These are phyloP conservation scores for Eudemis profundana DNA, from an alignment of 2,888 invertebrate species.

Conservation along the genomic window DNA sequence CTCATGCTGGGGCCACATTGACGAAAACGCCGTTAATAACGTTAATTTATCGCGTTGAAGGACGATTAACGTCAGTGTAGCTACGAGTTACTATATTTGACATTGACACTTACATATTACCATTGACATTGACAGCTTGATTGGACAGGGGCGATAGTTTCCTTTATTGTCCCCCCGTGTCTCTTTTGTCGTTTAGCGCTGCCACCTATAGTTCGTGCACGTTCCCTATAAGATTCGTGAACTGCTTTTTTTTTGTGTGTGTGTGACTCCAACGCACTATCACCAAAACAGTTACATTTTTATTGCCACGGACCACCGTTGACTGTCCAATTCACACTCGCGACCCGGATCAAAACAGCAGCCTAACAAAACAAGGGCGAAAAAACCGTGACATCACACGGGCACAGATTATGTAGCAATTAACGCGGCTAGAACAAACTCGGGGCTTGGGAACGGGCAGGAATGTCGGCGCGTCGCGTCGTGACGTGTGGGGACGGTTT, in stretches of 20 bases:
- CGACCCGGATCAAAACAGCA: constrained; percentile 49
- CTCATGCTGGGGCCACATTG: no score
- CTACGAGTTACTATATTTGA: no score
- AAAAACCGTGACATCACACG: constrained; percentile 61
- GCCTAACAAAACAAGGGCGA: constrained; percentile 51
- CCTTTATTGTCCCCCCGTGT: no score
- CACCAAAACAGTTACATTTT: background rate
- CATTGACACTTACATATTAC: no score
- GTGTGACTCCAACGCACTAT: background rate
- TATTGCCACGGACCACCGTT: background rate
- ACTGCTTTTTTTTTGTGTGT: background rate
- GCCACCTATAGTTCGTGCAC: no score
- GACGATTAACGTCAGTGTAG: no score
- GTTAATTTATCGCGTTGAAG: no score
- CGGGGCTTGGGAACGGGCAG: constrained; percentile 61
- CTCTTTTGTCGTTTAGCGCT: no score
- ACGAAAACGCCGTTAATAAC: no score
- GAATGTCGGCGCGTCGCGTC: constrained; percentile 36
- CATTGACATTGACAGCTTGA: no score
- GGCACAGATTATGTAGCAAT: constrained; percentile 73
- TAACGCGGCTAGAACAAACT: constrained; percentile 71
- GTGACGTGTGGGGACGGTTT: constrained; percentile 21
- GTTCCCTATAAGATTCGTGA: no score
- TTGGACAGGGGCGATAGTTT: no score
- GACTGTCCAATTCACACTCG: constrained; percentile 41